These are phyloP conservation scores for Anguilla megastoma DNA, from an alignment of 2,797 vertebrate genomes.

Conservation along the genomic window DNA sequence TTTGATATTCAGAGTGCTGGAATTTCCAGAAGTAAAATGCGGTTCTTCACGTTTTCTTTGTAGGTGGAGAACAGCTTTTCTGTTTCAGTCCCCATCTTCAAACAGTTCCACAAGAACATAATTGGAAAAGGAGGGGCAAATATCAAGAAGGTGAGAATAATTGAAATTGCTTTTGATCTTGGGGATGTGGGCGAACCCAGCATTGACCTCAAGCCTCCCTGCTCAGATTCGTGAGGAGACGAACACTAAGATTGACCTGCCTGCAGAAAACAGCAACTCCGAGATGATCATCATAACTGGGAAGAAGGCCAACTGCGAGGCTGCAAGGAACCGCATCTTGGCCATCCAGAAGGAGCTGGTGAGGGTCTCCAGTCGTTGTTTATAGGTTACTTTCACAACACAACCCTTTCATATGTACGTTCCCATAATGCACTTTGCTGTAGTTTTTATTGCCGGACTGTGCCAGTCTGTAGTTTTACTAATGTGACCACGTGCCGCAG, in stretches of 20 bases:
- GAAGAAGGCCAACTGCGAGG: slow-evolving; percentile 93
- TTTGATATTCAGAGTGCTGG: not conserved
- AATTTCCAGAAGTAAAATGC: not conserved
- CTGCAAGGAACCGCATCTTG: slow-evolving; percentile 85
- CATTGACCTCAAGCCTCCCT: not conserved
- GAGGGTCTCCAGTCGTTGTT: slow-evolving; percentile 24
- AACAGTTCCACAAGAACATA: slow-evolving; percentile 99
- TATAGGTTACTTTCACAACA: not conserved
- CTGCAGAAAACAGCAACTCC: slow-evolving; percentile 97
- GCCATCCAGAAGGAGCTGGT: slow-evolving; percentile 98
- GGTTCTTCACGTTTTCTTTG: not conserved
- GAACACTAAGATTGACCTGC: slow-evolving; percentile 97
- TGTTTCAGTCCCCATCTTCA: slow-evolving; percentile 97
- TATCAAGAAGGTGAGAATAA: slow-evolving; percentile 87
- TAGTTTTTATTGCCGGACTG: not conserved
- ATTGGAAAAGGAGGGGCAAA: slow-evolving; percentile 99
- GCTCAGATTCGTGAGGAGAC: slow-evolving; percentile 95
- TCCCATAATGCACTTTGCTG: not conserved
- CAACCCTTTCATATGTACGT: not conserved
- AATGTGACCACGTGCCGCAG: slow-evolving; percentile 62
- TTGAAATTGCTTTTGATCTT: not conserved
- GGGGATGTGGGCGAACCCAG: not conserved
- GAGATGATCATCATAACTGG: slow-evolving; percentile 99
- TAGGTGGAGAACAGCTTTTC: slow-evolving; percentile 94
- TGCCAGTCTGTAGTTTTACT: not conserved